Base-by-base conservation (phyloP, 2,113 vertebrate genomes). In the Zeus faber region DNA sequence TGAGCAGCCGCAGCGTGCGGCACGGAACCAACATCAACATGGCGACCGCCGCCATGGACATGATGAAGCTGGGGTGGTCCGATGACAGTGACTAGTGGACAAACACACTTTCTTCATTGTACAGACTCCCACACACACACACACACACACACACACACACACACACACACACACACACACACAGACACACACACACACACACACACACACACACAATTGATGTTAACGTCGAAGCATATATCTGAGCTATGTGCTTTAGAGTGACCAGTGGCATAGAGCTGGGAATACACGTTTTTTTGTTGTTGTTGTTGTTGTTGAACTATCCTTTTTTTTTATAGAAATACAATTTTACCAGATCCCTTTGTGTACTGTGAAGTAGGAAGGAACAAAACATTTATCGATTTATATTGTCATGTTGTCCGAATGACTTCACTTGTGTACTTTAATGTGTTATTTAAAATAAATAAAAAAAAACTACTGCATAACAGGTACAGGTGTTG, bases 11-110 rank as follows among this genome's bases (percentile, higher is more conserved):
- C 81, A 94, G 93, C 68, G 89, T 96, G 75, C 75, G 94, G 76
- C 92, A 91, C 65, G 95, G 95, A 59, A 93, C 92, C 90, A 97
- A 95, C 84, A 89, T 98, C 87, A 93, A 96, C 90, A 92, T 97
- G 88, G 81, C 87, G 0, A 68, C 83, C 0, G 64, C 82, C 72
- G 91, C 93, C 70, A 80, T 96, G 91, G 92, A 92, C 89, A 91
- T 95, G 91, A 93, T 91, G 89, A 91, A 95, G 79, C 92, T 98
- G 73, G 91, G 92, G 79, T 94, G 94, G 91, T 96, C 94, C 65
- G 92, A 93, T 82, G 89, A 89, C 60, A 93, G 93, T n/a, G 90
- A 94, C 82, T 92, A 88, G 69, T 24, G 16, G 29, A 59, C 43
- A 55, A n/a, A n/a, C 33, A 44, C 16, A 26, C 33, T 14, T 37